These are phyloP conservation scores for Erannis defoliaria DNA, from an alignment of 2,888 invertebrate species.

Conservation along the genomic window DNA sequence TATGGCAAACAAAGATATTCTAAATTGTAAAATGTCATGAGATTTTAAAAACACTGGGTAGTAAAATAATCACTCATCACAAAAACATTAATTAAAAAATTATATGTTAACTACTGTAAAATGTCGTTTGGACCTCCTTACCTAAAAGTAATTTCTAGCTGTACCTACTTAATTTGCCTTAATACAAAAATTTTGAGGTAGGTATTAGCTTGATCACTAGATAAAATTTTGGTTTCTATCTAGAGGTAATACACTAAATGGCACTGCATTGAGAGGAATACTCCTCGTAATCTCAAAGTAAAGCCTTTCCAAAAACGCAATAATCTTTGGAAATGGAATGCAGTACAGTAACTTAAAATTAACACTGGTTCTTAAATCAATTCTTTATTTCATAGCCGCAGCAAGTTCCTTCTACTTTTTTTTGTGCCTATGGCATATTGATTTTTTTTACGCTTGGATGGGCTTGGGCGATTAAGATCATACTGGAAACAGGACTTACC, in stretches of 20 bases:
- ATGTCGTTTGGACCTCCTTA: slow-evolving; percentile 22
- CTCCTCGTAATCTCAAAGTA: slow-evolving; percentile 47
- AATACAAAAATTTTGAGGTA: slow-evolving; percentile 44
- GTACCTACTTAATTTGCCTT: slow-evolving; percentile 40
- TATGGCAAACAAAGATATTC: slow-evolving; percentile 43
- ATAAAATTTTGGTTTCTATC: slow-evolving; percentile 36
- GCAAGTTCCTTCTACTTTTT: slow-evolving; percentile 77
- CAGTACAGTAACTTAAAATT: slow-evolving; percentile 53
- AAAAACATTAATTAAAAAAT: slow-evolving; percentile 20
- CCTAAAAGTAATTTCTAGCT: slow-evolving; percentile 32
- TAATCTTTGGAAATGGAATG: slow-evolving; percentile 70
- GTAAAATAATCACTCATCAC: slow-evolving; percentile 10
- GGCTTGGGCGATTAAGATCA: slow-evolving; percentile 79
- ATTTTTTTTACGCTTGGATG: slow-evolving; percentile 79
- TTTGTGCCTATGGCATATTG: slow-evolving; percentile 70
- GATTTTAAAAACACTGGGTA: slow-evolving; percentile 19
- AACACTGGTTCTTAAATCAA: slow-evolving; percentile 21
- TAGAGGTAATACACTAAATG: slow-evolving; percentile 38
- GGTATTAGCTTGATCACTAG: slow-evolving; percentile 36
- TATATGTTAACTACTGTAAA: slow-evolving; percentile 13
- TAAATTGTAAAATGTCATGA: slow-evolving; percentile 30
- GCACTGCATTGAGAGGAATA: slow-evolving; percentile 41
- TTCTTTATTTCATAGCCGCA: slow-evolving; percentile 67
- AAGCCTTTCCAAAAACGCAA: slow-evolving; percentile 36
- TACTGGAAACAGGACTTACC: slow-evolving; percentile 75